Conservation (phyloP, 2,113 vertebrate species). For the Microcebus murinus region DNA sequence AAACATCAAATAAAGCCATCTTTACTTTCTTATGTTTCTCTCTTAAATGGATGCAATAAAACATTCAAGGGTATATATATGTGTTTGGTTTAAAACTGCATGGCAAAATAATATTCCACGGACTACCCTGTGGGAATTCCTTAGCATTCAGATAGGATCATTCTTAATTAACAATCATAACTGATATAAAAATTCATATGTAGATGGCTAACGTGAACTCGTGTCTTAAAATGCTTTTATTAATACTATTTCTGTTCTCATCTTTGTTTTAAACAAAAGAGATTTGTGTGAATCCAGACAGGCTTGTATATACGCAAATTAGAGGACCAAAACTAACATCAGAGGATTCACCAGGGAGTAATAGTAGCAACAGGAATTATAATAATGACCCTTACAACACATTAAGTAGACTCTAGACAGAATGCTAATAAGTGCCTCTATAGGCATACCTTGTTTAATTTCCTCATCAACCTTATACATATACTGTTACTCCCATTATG, state of each 20-base stretch:
- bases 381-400: neutral
- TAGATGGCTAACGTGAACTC: neutral
- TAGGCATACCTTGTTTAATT: neutral
- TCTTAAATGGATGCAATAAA: neutral
- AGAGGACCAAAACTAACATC: neutral
- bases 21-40: neutral
- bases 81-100: neutral
- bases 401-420: neutral
- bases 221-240: neutral
- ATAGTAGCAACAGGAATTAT: neutral
- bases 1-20: neutral
- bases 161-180: neutral
- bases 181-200: neutral
- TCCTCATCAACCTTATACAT: neutral
- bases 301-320: neutral
- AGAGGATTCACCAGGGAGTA: neutral
- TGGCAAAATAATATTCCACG: neutral
- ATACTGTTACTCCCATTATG: neutral
- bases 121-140: neutral
- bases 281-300: neutral
- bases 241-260: neutral
- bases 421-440: neutral
- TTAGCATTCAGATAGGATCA: neutral
- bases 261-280: constrained; percentile 35
- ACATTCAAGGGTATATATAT: neutral